Base-by-base conservation (phyloP, 2,888 invertebrate genomes). In the Lithophane socia region DNA sequence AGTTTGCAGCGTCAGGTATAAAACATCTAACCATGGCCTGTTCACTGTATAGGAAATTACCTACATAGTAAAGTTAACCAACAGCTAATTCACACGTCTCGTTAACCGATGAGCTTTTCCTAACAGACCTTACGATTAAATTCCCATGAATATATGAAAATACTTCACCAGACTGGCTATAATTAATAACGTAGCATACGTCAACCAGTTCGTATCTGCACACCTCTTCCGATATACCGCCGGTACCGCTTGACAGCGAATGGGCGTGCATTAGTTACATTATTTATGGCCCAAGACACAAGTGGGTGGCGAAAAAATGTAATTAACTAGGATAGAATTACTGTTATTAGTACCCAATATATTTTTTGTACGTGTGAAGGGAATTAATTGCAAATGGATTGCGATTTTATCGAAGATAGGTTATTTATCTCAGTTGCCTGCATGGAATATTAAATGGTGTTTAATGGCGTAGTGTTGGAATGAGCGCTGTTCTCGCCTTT, bases 201-300 rank as follows among this genome's bases (percentile, higher is more conserved):
- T 93, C 93, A 92, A 91, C 92, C 91, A 90, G 92, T 91, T 90
- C 83, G 89, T 90, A 91, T 92, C 91, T 90, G 90, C 90, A 87
- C 87, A 91, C 91, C 90, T 91, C 89, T 92, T 88, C 91, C 91
- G 89, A 90, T 90, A 92, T 91, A 91, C 89, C 90, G 84, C 83
- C 77, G 66, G 83, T 73, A 86, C 70, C 12, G 88, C 91, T 90
- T 93, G 92, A 94, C 94, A 94, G 92, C 89, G 88, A 93, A 94
- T 94, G 92, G 94, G 94, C 93, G 94, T 94, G 90, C 90, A 91
- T 91, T 85, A 87, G 83, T 80, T 87, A 85, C 63, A 83, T 81
- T 83, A 88, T 86, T 87, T 86, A 87, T 84, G 68, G 69, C 56
- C 71, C 81, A 86, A 87, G 60, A 63, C 58, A 84, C 66, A 84